Evolutionary conservation across 2,888 invertebrate genomes (phyloP).

Genomic region (Leptura quadrifasciata): DNA sequence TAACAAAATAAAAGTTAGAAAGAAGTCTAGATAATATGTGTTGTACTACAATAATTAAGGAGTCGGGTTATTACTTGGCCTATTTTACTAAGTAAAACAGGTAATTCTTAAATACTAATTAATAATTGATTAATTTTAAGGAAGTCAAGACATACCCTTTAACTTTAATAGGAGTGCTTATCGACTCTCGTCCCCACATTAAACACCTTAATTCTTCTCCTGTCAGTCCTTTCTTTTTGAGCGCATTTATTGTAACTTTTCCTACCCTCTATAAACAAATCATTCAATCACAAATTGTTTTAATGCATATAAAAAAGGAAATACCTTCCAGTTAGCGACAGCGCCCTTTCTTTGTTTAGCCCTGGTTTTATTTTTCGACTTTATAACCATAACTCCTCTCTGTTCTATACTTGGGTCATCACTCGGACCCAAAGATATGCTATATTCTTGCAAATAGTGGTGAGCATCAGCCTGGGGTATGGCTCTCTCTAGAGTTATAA

Average conservation of each 20-base stretch:
- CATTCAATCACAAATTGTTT: background rate
- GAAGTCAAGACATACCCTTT: conserved; percentile 73
- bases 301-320: background rate
- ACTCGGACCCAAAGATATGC: conserved; percentile 92
- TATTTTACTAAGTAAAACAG: no score
- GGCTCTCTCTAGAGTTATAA: conserved; percentile 95
- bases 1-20: no score
- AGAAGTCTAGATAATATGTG: no score
- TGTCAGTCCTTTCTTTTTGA: conserved; percentile 88
- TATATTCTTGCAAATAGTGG: conserved; percentile 94
- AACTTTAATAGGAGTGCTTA: conserved; percentile 88
- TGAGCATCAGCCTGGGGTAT: conserved; percentile 93
- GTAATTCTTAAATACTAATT: no score
- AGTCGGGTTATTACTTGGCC: no score
- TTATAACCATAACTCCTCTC: conserved; percentile 98
- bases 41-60: no score
- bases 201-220: conserved; percentile 90
- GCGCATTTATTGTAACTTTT: conserved; percentile 88
- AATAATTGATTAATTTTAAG: no score
- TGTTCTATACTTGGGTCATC: conserved; percentile 88
- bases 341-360: conserved; percentile 98
- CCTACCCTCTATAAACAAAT: conserved; percentile 82
- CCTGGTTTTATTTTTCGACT: conserved; percentile 95
- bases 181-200: conserved; percentile 94
- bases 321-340: conserved; percentile 95